These are phyloP conservation scores for Ceratina australensis DNA, from an alignment of 1,140 invertebrate genomes.

Conservation along the genomic window DNA sequence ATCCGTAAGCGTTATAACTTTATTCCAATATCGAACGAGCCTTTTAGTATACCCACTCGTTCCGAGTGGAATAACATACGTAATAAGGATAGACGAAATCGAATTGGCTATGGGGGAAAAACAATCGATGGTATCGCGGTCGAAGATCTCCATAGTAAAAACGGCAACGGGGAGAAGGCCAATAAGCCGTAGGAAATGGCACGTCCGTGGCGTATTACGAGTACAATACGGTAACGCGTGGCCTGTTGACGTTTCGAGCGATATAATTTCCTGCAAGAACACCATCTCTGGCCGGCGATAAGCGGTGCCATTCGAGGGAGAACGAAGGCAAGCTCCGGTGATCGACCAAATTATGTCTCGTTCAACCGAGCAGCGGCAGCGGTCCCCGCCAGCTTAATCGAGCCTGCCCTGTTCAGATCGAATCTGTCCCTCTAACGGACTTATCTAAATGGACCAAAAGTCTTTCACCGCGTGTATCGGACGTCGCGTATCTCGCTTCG, in stretches of 20 bases:
- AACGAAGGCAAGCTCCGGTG: background rate
- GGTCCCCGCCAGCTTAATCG: constrained; percentile 6
- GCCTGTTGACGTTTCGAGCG: constrained; percentile 1
- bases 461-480: background rate
- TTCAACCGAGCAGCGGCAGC: background rate
- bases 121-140: background rate
- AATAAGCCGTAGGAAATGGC: constrained; percentile 29
- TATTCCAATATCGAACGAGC: too few relatives aligned
- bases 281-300: background rate
- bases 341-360: constrained; percentile 23
- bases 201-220: constrained; percentile 29
- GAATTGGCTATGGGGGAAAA: background rate
- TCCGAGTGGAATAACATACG: too few relatives aligned
- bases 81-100: background rate
- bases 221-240: constrained; percentile 17
- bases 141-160: constrained; percentile 2
- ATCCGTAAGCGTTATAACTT: too few relatives aligned
- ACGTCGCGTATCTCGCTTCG: background rate
- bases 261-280: constrained; percentile 41
- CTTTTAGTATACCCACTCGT: background rate
- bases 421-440: background rate
- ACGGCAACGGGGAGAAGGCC: background rate
- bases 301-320: background rate
- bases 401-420: constrained; percentile 14
- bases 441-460: constrained; percentile 25